Base-by-base conservation (phyloP, 2,797 vertebrate genomes). In the Channa striata region DNA sequence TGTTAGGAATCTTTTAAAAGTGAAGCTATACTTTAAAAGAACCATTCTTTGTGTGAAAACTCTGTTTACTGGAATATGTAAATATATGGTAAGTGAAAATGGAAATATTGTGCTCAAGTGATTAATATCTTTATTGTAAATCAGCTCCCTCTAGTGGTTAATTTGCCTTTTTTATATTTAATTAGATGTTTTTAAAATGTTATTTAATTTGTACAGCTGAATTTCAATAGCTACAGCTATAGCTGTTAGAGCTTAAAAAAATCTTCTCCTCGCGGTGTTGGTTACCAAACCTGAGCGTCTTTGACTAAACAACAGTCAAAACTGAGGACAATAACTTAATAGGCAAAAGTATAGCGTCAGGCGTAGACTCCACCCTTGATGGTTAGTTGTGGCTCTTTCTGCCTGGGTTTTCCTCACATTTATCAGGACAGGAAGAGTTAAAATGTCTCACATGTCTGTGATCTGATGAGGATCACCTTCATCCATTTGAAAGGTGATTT, bases 401-500 rank as follows among this genome's bases (percentile, higher is more conserved):
- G 74, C 68, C 74, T 83, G 74, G 59, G 72, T 83, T 83, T 66
- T 86, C 83, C 66, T 88, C 59, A 34, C 81, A 66, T 33, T 42
- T 44, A 78, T 83, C 74, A 74, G 74, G 74, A 86, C 47, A 33
- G 73, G 53, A 74, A 81, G 78, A 79, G 73, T 86, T 86, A 89
- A 93, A 92, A 90, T 74, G 84, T 83, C 84, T 91, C 94, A 85
- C 33, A 78, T 93, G 90, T 91, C 89, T 75, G 68, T 83, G 85
- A 91, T 92, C 89, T 91, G 87, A 91, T 94, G 94, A 92, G 83
- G 89, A 92, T 93, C 91, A 93, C 92, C 83, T 93, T 87, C 89
- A 90, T 90, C 91, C 84, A 84, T 92, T 74, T 84, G 92, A 92
- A 93, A 94, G 87, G 93, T 90, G 84, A 94, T 90, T 93, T 94